Percentiles rank a stretch among this genome's conserved stretches.
Conservation (phyloP, 2,797 vertebrate species). For the Neosilurus mollespiculum region DNA sequence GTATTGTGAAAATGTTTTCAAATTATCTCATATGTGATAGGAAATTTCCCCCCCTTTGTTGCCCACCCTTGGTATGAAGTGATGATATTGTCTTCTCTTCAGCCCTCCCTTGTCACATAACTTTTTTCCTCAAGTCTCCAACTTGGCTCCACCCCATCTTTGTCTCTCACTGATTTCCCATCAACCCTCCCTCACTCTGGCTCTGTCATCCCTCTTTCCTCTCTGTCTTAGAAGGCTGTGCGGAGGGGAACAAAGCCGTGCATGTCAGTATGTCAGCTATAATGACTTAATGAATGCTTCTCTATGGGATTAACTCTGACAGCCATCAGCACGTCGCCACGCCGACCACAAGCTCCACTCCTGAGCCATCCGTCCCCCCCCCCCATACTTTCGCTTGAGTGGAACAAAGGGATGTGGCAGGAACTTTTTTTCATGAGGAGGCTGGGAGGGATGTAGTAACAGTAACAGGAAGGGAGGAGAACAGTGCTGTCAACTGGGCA, state of each 20-base stretch:
- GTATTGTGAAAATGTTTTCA: background rate
- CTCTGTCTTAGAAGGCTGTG: constrained; percentile 57
- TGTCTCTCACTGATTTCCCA: background rate
- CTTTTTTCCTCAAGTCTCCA: background rate
- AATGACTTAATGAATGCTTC: constrained; percentile 86
- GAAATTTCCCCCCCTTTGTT: background rate
- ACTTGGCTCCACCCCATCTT: constrained; percentile 14
- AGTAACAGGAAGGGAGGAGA: constrained; percentile 53
- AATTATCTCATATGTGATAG: background rate
- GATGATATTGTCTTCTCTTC: constrained; percentile 23
- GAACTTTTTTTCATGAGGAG: constrained; percentile 52
- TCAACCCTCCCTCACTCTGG: constrained; percentile 10
- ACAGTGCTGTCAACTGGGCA: constrained; percentile 26
- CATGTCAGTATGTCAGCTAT: constrained; percentile 75
- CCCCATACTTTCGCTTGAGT: constrained; percentile 68
- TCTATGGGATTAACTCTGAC: constrained; percentile 79
- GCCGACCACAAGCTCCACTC: constrained; percentile 47
- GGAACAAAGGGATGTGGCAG: constrained; percentile 71
- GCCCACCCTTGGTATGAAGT: background rate
- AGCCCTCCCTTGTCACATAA: constrained; percentile 13
- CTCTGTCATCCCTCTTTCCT: constrained; percentile 33
- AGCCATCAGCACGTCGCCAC: constrained; percentile 71
- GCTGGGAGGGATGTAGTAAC: constrained; percentile 40
- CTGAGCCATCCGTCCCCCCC: constrained; percentile 38
- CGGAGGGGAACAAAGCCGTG: constrained; percentile 73